These are phyloP conservation scores for Cassiopea xamachana DNA, from an alignment of 30 jellyfish, hydroid and myxozoan genomes.

Conservation along the genomic window DNA sequence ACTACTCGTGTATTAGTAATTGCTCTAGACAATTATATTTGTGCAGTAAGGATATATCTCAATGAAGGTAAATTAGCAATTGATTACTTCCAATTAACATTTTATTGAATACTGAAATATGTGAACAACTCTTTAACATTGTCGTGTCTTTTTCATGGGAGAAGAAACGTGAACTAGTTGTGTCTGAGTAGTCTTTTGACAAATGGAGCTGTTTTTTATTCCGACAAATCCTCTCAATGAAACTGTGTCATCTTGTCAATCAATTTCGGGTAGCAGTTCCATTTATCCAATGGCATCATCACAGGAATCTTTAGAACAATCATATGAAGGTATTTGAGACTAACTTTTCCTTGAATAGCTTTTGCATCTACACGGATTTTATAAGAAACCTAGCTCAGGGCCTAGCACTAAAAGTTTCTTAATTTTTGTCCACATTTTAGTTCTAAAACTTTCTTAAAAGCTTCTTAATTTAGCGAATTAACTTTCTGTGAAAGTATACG, in stretches of 20 bases:
- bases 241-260: not conserved
- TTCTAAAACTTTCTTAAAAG: no score
- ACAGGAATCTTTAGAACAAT: not conserved
- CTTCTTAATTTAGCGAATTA: no score
- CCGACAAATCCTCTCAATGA: not conserved
- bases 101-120: not conserved
- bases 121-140: no score
- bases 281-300: not conserved
- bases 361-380: no score
- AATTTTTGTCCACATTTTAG: no score
- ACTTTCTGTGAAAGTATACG: no score
- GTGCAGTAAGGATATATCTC: not conserved
- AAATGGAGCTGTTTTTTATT: not conserved
- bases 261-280: not conserved
- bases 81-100: slow-evolving; percentile 5
- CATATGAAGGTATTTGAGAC: not conserved
- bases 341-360: no score
- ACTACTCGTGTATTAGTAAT: no score
- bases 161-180: not conserved
- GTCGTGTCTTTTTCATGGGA: not conserved
- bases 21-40: not conserved
- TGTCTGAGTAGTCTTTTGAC: not conserved
- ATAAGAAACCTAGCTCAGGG: no score
- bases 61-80: not conserved
- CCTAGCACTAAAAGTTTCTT: no score